A percentile compares a stretch with the other conserved stretches of the same genome.
These are phyloP conservation scores for Platyscapa corneri DNA, from an alignment of 1,140 invertebrate species.

Conservation along the genomic window DNA sequence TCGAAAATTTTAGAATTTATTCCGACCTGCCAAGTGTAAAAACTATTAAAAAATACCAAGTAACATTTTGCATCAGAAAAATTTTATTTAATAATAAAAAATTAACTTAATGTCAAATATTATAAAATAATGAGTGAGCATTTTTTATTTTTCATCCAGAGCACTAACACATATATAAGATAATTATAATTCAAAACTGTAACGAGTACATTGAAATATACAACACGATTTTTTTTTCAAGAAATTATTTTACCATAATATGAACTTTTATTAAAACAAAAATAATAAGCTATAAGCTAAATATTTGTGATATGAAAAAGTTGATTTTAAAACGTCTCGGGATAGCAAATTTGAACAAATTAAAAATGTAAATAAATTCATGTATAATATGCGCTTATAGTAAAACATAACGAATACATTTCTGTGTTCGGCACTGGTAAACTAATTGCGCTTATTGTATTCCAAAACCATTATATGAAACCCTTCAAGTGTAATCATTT, in stretches of 20 bases:
- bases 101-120: neutral
- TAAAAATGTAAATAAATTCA: constrained; percentile 3
- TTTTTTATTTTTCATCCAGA: neutral
- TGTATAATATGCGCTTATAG: neutral
- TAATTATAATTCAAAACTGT: neutral
- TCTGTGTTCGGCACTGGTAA: neutral
- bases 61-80: neutral
- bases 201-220: neutral
- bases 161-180: neutral
- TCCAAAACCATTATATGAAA: neutral
- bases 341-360: neutral
- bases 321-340: neutral
- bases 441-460: constrained; percentile 12
- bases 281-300: neutral
- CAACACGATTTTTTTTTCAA: neutral
- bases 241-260: neutral
- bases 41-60: neutral
- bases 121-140: neutral
- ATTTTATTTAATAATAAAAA: constrained; percentile 8
- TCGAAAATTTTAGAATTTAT: constrained; percentile 13
- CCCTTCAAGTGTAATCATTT: neutral
- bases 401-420: neutral
- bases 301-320: neutral
- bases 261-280: neutral
- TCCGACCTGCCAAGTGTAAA: neutral